Percentiles rank a stretch among this genome's conserved stretches.
These are phyloP conservation scores for Brachyopa scutellaris DNA, from an alignment of 2,888 invertebrate genomes.

Conservation along the genomic window DNA sequence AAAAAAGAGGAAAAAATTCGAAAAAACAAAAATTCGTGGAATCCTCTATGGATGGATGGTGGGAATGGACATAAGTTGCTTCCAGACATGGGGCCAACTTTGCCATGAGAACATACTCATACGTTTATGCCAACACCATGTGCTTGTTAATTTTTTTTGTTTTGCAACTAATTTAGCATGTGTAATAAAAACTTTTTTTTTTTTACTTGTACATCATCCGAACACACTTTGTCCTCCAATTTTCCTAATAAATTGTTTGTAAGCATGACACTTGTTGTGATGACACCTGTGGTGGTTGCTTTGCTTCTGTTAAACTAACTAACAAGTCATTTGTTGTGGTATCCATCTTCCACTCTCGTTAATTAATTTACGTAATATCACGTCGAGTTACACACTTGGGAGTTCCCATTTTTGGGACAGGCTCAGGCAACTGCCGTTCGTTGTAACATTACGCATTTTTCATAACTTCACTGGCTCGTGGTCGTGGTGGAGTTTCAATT, in stretches of 20 bases:
- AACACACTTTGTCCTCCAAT: conserved; percentile 32
- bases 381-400: conserved; percentile 30
- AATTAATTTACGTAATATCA: conserved; percentile 45
- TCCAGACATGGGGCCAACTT: conserved; percentile 33
- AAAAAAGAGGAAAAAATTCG: neutral
- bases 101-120: conserved; percentile 31
- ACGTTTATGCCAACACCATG: conserved; percentile 11
- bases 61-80: conserved; percentile 48
- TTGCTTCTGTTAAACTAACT: conserved; percentile 34
- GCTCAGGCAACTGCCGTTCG: neutral
- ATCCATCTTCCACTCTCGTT: conserved; percentile 23
- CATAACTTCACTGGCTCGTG: conserved; percentile 21
- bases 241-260: conserved; percentile 41
- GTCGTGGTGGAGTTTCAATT: conserved; percentile 8
- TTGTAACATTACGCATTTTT: conserved; percentile 40
- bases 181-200: no score
- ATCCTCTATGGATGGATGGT: conserved; percentile 17
- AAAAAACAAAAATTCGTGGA: conserved; percentile 51
- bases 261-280: conserved; percentile 42
- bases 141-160: neutral
- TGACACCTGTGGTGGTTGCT: conserved; percentile 26
- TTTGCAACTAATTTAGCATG: no score
- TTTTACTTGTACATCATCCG: no score
- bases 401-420: neutral
- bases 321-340: neutral